Evolutionary conservation across 2,797 vertebrate genomes (phyloP), one percentile per base, ranked within the genome.

Genomic region (Pseudochirops corinnae): DNA sequence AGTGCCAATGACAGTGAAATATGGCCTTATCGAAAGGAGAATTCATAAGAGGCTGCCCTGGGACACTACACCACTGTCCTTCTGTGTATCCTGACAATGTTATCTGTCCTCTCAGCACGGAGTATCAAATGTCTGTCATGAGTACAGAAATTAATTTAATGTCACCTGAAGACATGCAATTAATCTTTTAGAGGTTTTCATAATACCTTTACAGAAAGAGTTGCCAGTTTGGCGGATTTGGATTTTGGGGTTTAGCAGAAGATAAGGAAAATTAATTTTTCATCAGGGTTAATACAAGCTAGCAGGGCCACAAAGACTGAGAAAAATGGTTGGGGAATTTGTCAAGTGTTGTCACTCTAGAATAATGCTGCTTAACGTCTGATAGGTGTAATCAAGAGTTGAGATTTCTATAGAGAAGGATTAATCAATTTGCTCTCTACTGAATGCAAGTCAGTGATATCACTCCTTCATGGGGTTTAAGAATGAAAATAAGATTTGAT

Each of bases 241-340:
- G 99, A 99, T 99, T 99, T 99, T 99, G 98, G 98, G 99, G 99
- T 99, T 99, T 99, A 99, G 99, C 98, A 98, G 98, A 99, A 99
- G 99, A 99, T 99, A 99, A 99, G 99, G 99, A 99, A 99, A 99
- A 99, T 99, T 99, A 99, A 99, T 99, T 99, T 99, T 99, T 99
- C 99, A 99, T 99, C 99, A 99, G 99, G 99, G 99, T 99, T 99
- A 99, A 99, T 99, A 99, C 99, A 99, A 99, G 99, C 98, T 99
- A 99, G 98, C 98, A 98, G 98, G 98, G 98, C 99, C 99, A 99
- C 99, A 99, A 99, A 99, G 99, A 98, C 98, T 98, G 99, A 98
- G 98, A 98, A 98, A 98, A 98, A 98, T 97, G 98, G 98, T 98
- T 98, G 98, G 99, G 99, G 99, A 99, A 99, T 99, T 99, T 99